A percentile compares a stretch with the other conserved stretches of the same genome.
Conservation (phyloP, 2,113 vertebrate genomes). For the Semicossyphus pulcher region DNA sequence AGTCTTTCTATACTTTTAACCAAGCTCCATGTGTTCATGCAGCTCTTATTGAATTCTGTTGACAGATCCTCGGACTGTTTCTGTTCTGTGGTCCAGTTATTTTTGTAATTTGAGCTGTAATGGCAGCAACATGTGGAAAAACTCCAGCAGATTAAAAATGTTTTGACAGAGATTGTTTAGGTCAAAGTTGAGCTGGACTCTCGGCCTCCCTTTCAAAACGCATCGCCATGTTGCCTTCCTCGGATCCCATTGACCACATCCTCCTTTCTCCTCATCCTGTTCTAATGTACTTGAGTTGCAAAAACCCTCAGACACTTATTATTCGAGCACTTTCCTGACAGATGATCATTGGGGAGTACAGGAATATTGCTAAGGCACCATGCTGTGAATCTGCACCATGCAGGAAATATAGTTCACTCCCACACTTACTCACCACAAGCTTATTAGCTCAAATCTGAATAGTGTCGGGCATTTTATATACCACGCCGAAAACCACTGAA, state of each 20-base stretch:
- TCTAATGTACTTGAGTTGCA: not conserved
- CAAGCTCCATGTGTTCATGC: not conserved
- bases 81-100: not conserved
- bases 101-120: not conserved
- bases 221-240: not conserved
- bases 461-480: not conserved
- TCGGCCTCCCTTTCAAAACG: not conserved
- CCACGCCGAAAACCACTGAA: not conserved
- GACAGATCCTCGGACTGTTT: not conserved
- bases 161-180: too few species aligned
- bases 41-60: not conserved
- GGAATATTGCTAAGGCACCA: not conserved
- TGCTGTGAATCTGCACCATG: not conserved
- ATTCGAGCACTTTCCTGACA: not conserved
- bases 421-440: not conserved
- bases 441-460: not conserved
- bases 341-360: not conserved
- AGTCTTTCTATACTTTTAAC: not conserved
- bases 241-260: not conserved
- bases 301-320: not conserved
- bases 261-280: not conserved
- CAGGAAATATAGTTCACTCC: not conserved
- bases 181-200: conserved; percentile 10
- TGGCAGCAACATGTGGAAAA: not conserved
- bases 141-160: too few species aligned